Base-by-base conservation (phyloP, 2,888 invertebrate genomes). In the Pristionchus mayeri region DNA sequence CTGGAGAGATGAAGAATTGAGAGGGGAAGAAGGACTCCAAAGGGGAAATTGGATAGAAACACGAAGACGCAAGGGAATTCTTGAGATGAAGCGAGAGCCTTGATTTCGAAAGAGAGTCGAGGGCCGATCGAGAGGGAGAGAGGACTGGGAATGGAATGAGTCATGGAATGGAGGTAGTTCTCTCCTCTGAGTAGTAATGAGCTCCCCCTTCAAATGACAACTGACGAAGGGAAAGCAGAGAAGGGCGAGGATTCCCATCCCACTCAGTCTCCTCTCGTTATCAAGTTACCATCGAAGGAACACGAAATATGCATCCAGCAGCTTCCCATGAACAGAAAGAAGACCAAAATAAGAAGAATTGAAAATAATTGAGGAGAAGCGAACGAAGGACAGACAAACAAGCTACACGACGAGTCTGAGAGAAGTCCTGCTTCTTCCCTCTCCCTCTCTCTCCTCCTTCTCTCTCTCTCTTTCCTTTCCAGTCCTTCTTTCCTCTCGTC, bases 71-170 rank as follows among this genome's bases (percentile, higher is more conserved):
- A 6, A 21, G 37, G 67, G 67, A 67, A 67, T 67, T 67, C 34
- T 37, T 37, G 67, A 67, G 67, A 34, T 37, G 67, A 67, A 67
- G 67, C 9, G 21, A 37, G 21, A 67, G 67, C 34, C 21, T 60
- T 37, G 67, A 67, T 67, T 67, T 67, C 67, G 67, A 67, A 67
- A 67, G 67, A 67, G 67, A 67, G 67, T 16, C 57, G 24, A n/a
- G n/a, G n/a, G n/a, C n/a, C n/a, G n/a, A n/a, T n/a, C n/a, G n/a
- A 13, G 57, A 67, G 21, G 13, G 27, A 67, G 11, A 27, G 67
- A 67, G 37, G 37, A 67, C 67, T 67, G 67, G 21, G 37, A 37
- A 34, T 67, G 67, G 37, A 37, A 37, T 67, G 67, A 67, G 67
- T 67, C 67, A 67, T 67, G 34, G 67, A 67, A 34, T 11, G 37